Evolutionary conservation across 2,888 invertebrate species (phyloP), one percentile per base, ranked within the genome.

Genomic region (Agrotis exclamationis): DNA sequence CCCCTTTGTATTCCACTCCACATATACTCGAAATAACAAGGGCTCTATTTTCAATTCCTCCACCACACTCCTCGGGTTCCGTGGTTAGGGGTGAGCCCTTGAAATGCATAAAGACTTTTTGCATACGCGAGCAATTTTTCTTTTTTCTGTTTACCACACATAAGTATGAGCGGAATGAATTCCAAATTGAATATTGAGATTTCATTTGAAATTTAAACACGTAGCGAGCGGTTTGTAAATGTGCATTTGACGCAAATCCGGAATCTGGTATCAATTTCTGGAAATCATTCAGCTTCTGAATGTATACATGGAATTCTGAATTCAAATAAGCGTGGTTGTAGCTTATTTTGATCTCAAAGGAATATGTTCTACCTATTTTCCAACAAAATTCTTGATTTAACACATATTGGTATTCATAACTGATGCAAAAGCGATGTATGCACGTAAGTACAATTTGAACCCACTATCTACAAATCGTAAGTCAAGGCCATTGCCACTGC

Each of bases 11-110:
- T 93, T 94, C 93, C 94, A 90, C 94, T 95, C 92, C 90, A 93
- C 93, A 90, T 92, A 89, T 90, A 92, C 94, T 95, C 91, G 90
- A 95, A 95, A 96, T 96, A 96, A 96, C 95, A 95, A 95, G 95
- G 93, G 93, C 92, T 92, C 95, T 94, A 95, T 94, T 95, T 95
- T 95, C 94, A 94, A 95, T 95, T 95, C 93, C 91, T 93, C 90
- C 88, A 92, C 90, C 87, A 91, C 87, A 79, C 90, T 90, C 89
- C 85, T 91, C 82, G 91, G 91, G 80, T 89, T 88, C 89, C 84
- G 92, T 81, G 92, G 93, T 90, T 90, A 88, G 89, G 89, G 89
- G 88, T 81, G 82, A 80, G 88, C 90, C 91, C 92, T 92, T 90
- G 87, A 92, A 92, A 90, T 91, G 91, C 91, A 92, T 90, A 89